phyloP scores from a whole-genome alignment of 2,888 invertebrate species.

The Agonopterix arenella region DNA sequence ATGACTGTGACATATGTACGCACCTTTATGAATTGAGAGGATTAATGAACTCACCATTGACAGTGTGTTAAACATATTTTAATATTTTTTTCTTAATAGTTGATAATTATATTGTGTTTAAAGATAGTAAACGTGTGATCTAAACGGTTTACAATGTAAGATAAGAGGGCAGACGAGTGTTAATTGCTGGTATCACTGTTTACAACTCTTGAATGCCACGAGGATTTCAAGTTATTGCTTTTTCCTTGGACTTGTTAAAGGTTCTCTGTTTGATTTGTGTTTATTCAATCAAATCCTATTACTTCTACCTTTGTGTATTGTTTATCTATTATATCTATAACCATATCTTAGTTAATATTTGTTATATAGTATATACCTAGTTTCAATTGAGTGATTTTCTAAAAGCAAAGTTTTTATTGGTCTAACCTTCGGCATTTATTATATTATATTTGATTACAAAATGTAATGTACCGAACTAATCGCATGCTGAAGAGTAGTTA shows the following conservation, averaged over 20 bases:
- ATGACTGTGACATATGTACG: slow-evolving; percentile 20
- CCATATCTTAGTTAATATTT: no score
- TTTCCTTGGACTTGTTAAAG: background rate
- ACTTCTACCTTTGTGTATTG: no score
- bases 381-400: no score
- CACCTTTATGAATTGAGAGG: slow-evolving; percentile 32
- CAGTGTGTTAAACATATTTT: slow-evolving; percentile 17
- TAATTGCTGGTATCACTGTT: slow-evolving; percentile 22
- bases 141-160: slow-evolving; percentile 23
- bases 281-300: no score
- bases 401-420: no score
- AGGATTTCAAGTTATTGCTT: slow-evolving; percentile 6
- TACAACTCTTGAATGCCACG: slow-evolving; percentile 30
- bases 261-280: no score
- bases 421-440: no score
- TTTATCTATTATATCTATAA: no score
- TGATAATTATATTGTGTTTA: slow-evolving; percentile 22
- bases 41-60: slow-evolving; percentile 33
- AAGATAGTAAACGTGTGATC: slow-evolving; percentile 21
- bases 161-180: slow-evolving; percentile 21
- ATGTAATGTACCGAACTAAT: no score
- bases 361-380: no score
- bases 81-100: slow-evolving; percentile 15
- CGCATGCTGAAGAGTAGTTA: no score
- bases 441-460: no score